phyloP scores from a whole-genome alignment of 2,113 vertebrate genomes.

The Meleagris gallopavo region DNA sequence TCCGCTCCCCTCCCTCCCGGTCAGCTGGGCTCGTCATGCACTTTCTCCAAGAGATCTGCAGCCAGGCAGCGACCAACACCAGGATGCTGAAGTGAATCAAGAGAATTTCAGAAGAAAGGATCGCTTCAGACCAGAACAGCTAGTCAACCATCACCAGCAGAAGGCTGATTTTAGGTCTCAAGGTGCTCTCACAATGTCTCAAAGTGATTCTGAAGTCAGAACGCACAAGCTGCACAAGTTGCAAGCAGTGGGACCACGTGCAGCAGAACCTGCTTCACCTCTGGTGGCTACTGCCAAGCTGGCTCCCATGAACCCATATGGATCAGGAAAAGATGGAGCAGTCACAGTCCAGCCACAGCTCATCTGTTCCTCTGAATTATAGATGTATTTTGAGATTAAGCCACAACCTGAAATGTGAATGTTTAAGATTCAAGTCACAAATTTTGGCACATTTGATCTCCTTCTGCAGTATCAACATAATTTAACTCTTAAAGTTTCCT shows the following conservation, averaged over 20 bases:
- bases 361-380: not conserved
- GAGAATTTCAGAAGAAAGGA: not conserved
- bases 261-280: not conserved
- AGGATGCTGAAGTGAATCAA: not conserved
- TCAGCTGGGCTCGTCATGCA: not conserved
- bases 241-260: not conserved
- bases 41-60: not conserved
- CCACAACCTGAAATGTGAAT: not conserved
- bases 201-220: not conserved
- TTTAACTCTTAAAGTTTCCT: not conserved
- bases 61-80: not conserved
- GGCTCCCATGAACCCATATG: accelerated
- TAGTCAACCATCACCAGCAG: not conserved
- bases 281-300: not conserved
- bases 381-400: not conserved
- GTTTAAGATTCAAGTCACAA: not conserved
- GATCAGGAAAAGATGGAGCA: not conserved
- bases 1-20: not conserved
- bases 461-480: not conserved
- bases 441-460: not conserved
- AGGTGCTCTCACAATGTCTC: not conserved
- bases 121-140: not conserved
- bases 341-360: not conserved
- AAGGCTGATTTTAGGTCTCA: not conserved
- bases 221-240: not conserved